These are phyloP conservation scores for Bruchidius siliquastri DNA, from an alignment of 2,888 invertebrate genomes.

Conservation along the genomic window DNA sequence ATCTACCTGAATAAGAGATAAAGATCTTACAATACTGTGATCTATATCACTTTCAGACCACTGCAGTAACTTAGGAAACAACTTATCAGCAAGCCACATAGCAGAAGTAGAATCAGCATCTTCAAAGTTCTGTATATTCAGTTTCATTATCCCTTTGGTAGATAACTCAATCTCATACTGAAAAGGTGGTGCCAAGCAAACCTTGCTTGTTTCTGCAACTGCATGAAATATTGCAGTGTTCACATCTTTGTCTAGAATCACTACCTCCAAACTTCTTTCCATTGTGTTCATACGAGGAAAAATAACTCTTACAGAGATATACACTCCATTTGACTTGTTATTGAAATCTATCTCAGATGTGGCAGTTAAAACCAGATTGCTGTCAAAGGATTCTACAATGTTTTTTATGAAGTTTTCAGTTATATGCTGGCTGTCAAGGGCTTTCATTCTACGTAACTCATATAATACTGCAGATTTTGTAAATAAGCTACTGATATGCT, in stretches of 20 bases:
- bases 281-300: conserved; percentile 41
- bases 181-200: conserved; percentile 50
- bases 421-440: conserved; percentile 31
- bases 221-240: conserved; percentile 49
- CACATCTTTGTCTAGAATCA: conserved; percentile 45
- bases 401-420: conserved; percentile 32
- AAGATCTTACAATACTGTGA: conserved; percentile 47
- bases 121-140: conserved; percentile 43
- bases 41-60: conserved; percentile 54
- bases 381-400: conserved; percentile 36
- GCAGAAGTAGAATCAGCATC: conserved; percentile 44
- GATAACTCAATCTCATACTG: conserved; percentile 46
- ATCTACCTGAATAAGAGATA: conserved; percentile 62
- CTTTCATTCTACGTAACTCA: conserved; percentile 37
- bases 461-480: conserved; percentile 37
- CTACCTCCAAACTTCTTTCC: conserved; percentile 38
- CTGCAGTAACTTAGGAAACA: conserved; percentile 59
- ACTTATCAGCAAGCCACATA: conserved; percentile 54
- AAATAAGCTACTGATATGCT: conserved; percentile 33
- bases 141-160: conserved; percentile 37
- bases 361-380: conserved; percentile 28
- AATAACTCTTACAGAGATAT: conserved; percentile 46
- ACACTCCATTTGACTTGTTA: conserved; percentile 30
- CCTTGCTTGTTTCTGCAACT: conserved; percentile 41
- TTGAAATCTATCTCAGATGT: conserved; percentile 26